A percentile compares a stretch with the other conserved stretches of the same genome.
These are phyloP conservation scores for Centropristis striata DNA, from an alignment of 2,113 vertebrate genomes.

Conservation along the genomic window DNA sequence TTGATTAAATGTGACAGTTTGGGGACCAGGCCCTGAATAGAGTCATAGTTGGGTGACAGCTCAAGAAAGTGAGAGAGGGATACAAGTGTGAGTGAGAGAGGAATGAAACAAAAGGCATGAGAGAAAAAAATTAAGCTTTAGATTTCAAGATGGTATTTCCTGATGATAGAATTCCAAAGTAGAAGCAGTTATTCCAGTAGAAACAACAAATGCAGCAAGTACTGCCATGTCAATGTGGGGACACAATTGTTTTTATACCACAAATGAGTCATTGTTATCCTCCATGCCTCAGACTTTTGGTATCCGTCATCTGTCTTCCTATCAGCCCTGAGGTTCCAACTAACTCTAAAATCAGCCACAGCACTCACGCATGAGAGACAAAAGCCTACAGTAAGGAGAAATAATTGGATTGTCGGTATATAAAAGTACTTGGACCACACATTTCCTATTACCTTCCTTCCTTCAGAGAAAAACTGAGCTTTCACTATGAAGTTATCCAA, in stretches of 20 bases:
- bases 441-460: background rate
- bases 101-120: background rate
- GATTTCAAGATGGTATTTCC: background rate
- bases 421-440: conserved; percentile 8
- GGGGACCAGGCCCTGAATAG: conserved; percentile 32
- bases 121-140: background rate
- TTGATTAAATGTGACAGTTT: conserved; percentile 64
- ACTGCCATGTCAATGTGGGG: background rate
- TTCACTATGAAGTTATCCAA: background rate
- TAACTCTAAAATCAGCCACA: conserved; percentile 38
- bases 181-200: background rate
- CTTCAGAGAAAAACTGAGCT: conserved; percentile 2
- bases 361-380: conserved; percentile 15
- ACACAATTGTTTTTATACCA: conserved; percentile 39
- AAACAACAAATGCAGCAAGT: conserved; percentile 19
- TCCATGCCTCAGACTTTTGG: conserved; percentile 21
- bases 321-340: conserved; percentile 47
- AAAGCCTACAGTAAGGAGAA: conserved; percentile 10
- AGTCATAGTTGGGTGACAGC: conserved; percentile 42
- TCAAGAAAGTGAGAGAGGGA: conserved; percentile 14
- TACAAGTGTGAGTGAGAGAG: background rate
- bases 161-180: conserved; percentile 29
- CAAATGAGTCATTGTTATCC: conserved; percentile 49
- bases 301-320: conserved; percentile 48
- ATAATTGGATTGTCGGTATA: conserved; percentile 33